Evolutionary conservation across 2,888 invertebrate species (phyloP).

Genomic region (Antitype chi): DNA sequence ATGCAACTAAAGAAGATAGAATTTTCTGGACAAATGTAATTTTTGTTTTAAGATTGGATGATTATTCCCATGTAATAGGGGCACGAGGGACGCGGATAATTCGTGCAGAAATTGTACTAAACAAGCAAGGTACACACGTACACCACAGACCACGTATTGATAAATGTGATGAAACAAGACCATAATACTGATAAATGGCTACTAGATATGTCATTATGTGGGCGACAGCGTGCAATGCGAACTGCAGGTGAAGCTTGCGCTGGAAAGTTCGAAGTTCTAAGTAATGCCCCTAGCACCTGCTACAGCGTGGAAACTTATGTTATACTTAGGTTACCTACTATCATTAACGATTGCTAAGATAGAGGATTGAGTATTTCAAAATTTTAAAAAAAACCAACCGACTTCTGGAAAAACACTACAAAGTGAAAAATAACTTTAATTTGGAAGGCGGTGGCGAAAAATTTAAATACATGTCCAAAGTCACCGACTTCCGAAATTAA

Average conservation of each 20-base stretch:
- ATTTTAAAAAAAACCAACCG: too few relatives aligned
- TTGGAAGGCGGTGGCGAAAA: too few relatives aligned
- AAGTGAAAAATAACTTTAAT: too few relatives aligned
- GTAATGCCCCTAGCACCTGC: slow-evolving; percentile 22
- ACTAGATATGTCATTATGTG: slow-evolving; percentile 29
- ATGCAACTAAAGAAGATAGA: background rate
- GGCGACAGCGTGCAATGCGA: background rate
- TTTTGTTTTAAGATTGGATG: too few relatives aligned
- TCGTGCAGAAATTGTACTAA: background rate
- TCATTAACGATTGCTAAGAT: background rate
- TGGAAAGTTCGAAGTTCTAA: slow-evolving; percentile 29
- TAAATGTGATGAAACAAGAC: background rate
- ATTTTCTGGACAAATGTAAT: background rate
- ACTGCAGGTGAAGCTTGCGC: slow-evolving; percentile 29
- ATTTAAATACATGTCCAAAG: too few relatives aligned
- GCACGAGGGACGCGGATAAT: background rate
- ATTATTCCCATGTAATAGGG: background rate
- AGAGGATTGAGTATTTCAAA: too few relatives aligned
- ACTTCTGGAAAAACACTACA: too few relatives aligned
- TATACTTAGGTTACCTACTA: background rate
- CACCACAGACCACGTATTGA: background rate
- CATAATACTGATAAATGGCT: slow-evolving; percentile 19
- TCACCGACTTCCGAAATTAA: too few relatives aligned
- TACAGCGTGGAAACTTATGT: slow-evolving; percentile 7
- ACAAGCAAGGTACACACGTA: background rate